Percentiles rank a stretch among this genome's conserved stretches.
These are phyloP conservation scores for Phocides pigmalion DNA, from an alignment of 1,140 invertebrate species.

Conservation along the genomic window DNA sequence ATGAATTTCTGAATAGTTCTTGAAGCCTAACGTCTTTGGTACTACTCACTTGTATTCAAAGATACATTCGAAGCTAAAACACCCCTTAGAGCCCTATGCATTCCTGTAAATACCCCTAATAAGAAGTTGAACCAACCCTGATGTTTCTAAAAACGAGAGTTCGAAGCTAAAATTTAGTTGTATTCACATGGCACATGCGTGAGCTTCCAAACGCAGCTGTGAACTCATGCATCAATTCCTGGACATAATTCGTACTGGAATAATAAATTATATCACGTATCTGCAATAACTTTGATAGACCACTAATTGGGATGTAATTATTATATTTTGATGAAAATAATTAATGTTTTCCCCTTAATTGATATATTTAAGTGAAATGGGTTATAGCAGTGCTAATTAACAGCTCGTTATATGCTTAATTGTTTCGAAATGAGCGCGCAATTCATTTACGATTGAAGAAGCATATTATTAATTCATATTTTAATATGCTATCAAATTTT, in stretches of 20 bases:
- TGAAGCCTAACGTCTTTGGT: no score
- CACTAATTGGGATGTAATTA: background rate
- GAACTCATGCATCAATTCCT: no score
- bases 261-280: background rate
- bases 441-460: background rate
- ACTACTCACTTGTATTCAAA: no score
- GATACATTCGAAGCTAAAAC: no score
- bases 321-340: background rate
- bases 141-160: no score
- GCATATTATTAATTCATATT: background rate
- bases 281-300: background rate
- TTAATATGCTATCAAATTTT: background rate
- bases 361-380: background rate
- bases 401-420: slow-evolving; percentile 1
- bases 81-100: no score
- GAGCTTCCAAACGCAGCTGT: no score
- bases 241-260: background rate
- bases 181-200: no score
- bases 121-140: no score
- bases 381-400: slow-evolving; percentile 7
- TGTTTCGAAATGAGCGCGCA: background rate
- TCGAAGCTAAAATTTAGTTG: no score
- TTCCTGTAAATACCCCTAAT: no score
- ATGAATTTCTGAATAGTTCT: no score
- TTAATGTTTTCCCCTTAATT: slow-evolving; percentile 5